Evolutionary conservation across 2,888 invertebrate species (phyloP).

Genomic region (Neoaliturus tenellus): DNA sequence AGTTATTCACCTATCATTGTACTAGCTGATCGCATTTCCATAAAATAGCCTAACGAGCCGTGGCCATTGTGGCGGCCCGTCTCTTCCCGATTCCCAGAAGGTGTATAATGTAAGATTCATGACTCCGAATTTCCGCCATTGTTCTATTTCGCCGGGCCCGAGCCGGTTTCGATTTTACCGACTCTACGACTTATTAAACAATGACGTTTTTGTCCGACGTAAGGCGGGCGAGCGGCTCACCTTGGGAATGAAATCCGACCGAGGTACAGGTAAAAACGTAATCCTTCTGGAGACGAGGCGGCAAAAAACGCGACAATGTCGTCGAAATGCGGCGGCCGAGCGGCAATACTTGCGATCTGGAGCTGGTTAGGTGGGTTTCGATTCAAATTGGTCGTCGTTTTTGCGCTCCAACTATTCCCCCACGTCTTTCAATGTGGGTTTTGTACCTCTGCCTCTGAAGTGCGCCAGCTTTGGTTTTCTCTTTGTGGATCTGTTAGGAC

Average conservation of each 20-base stretch:
- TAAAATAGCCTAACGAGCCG: slow-evolving; percentile 48
- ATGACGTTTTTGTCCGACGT: slow-evolving; percentile 47
- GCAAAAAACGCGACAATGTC: slow-evolving; percentile 46
- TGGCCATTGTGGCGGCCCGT: slow-evolving; percentile 44
- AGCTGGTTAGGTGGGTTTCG: slow-evolving; percentile 11
- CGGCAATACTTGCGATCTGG: background rate
- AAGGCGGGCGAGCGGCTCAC: slow-evolving; percentile 37
- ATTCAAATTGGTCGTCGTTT: background rate
- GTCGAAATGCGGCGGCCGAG: slow-evolving; percentile 19
- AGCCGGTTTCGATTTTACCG: slow-evolving; percentile 29
- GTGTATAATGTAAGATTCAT: slow-evolving; percentile 54
- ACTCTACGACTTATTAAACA: slow-evolving; percentile 45
- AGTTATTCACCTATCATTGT: slow-evolving; percentile 36
- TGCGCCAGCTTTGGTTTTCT: no score
- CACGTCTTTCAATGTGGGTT: background rate
- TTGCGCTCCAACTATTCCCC: background rate
- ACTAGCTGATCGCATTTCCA: slow-evolving; percentile 21
- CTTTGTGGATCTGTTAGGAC: no score
- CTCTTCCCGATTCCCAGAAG: slow-evolving; percentile 46
- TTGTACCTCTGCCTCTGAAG: no score
- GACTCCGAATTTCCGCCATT: slow-evolving; percentile 44
- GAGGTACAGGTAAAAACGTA: slow-evolving; percentile 35
- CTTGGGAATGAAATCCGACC: slow-evolving; percentile 54
- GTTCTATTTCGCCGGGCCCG: slow-evolving; percentile 42
- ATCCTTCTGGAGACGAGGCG: slow-evolving; percentile 10